These are phyloP conservation scores for Danaus plexippus DNA, from an alignment of 1,140 invertebrate genomes.

Conservation along the genomic window DNA sequence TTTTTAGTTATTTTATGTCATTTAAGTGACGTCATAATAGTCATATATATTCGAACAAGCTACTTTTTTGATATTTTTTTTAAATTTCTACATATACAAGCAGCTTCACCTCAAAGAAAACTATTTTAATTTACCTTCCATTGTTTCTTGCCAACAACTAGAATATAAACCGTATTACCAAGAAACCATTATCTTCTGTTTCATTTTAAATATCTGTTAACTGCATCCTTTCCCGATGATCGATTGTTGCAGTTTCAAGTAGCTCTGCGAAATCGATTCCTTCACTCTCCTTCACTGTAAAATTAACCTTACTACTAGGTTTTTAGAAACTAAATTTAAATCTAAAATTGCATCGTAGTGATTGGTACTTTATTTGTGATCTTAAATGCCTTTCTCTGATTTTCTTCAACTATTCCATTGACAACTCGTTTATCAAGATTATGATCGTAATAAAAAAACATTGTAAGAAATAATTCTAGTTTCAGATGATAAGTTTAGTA, in stretches of 20 bases:
- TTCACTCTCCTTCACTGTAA: not conserved
- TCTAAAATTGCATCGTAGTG: conserved; percentile 9
- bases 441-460: conserved; percentile 28
- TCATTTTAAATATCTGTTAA: conserved; percentile 34
- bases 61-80: no score
- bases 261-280: conserved; percentile 30
- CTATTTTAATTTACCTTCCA: no score
- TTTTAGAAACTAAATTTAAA: conserved; percentile 1
- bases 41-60: no score
- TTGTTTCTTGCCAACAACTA: no score
- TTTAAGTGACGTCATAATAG: no score
- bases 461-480: conserved; percentile 24
- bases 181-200: conserved; percentile 13
- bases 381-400: conserved; percentile 23
- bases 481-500: not conserved
- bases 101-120: no score
- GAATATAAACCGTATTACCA: no score
- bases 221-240: conserved; percentile 35
- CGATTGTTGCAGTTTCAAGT: conserved; percentile 33
- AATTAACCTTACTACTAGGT: conserved; percentile 15
- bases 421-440: conserved; percentile 37
- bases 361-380: conserved; percentile 12
- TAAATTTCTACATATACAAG: no score
- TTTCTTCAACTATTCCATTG: conserved; percentile 28
- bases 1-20: no score